Conservation (phyloP, 2,797 vertebrate species). For the Acipenser ruthenus region DNA sequence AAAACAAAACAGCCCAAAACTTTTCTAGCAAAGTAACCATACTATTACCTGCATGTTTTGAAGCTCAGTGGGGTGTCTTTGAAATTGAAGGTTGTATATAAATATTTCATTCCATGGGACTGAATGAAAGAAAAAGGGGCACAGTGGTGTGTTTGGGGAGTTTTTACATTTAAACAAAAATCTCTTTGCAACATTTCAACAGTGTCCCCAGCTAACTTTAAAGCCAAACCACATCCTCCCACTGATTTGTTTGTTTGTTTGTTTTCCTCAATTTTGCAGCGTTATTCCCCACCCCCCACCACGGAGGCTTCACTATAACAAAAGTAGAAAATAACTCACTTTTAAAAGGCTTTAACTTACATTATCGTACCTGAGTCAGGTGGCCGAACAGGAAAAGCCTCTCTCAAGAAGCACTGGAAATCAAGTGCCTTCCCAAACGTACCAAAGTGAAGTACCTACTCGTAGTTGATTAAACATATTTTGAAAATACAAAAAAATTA, state of each 20-base stretch:
- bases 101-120: slow-evolving; percentile 45
- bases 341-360: slow-evolving; percentile 45
- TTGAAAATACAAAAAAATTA: too few relatives aligned
- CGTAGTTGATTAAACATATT: too few relatives aligned
- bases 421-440: too few relatives aligned
- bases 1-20: slow-evolving; percentile 33
- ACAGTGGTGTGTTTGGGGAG: slow-evolving; percentile 21
- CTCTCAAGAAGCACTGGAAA: too few relatives aligned
- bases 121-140: slow-evolving; percentile 35
- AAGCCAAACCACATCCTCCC: slow-evolving; percentile 28
- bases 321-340: slow-evolving; percentile 44
- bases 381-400: slow-evolving; percentile 22
- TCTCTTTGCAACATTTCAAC: neutral
- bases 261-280: slow-evolving; percentile 26
- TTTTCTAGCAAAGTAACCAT: neutral
- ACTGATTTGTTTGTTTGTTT: slow-evolving; percentile 29
- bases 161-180: slow-evolving; percentile 18
- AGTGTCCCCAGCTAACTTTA: neutral
- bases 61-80: slow-evolving; percentile 35
- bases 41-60: neutral
- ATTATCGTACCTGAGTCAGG: slow-evolving; percentile 38
- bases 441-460: too few relatives aligned
- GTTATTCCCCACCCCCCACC: slow-evolving; percentile 37
- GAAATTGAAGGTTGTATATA: slow-evolving; percentile 38
- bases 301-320: slow-evolving; percentile 47